Evolutionary conservation across 2,888 invertebrate species (phyloP).

Genomic region (Xanthorhoe designata): DNA sequence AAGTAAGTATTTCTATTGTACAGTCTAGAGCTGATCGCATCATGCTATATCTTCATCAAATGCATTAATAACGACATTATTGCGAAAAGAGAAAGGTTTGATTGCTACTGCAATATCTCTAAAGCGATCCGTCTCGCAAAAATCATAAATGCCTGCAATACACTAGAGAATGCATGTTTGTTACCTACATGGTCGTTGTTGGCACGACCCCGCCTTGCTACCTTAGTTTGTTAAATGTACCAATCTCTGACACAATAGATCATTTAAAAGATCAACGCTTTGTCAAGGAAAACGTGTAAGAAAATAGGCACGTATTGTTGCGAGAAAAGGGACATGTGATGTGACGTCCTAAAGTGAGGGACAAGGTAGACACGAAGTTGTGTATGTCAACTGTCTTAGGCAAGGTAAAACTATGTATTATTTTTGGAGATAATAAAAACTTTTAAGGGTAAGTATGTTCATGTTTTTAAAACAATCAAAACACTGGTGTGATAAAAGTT

Average conservation of each 20-base stretch:
- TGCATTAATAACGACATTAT: slow-evolving; percentile 7
- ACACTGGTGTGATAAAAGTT: no score
- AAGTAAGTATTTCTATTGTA: neutral
- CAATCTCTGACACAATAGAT: slow-evolving; percentile 1
- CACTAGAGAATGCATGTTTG: neutral
- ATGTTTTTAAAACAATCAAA: no score
- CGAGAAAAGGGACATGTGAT: neutral
- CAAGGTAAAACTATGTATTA: no score
- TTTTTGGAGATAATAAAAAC: no score
- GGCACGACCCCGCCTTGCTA: neutral
- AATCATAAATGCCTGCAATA: slow-evolving; percentile 17
- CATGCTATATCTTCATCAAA: slow-evolving; percentile 20
- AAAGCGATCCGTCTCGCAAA: slow-evolving; percentile 21
- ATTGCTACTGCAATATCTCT: slow-evolving; percentile 32
- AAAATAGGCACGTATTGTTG: neutral
- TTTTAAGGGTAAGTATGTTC: no score
- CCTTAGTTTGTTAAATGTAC: neutral
- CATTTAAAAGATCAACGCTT: neutral
- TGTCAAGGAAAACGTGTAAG: neutral
- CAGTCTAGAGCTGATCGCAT: neutral
- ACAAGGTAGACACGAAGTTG: no score
- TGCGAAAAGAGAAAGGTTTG: slow-evolving; percentile 25
- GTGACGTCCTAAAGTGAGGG: neutral
- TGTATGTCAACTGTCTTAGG: no score
- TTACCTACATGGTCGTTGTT: neutral